A percentile compares a stretch with the other conserved stretches of the same genome.
phyloP scores from a whole-genome alignment of 2,797 vertebrate genomes.

The Galagoides demidoff region DNA sequence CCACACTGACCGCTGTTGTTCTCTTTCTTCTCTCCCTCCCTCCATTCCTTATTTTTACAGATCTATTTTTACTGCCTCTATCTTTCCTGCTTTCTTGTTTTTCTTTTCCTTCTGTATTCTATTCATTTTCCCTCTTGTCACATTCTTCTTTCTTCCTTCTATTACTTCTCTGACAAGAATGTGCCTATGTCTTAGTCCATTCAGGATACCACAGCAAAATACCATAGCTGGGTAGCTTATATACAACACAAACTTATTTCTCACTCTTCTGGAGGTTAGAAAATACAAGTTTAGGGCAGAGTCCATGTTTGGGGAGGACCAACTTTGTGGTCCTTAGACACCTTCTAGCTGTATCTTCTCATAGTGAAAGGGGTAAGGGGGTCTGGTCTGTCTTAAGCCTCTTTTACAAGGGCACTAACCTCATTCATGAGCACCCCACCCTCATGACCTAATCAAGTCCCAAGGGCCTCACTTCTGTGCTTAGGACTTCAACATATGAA shows the following conservation, averaged over 20 bases:
- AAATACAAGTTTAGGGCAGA: background rate
- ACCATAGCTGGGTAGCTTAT: background rate
- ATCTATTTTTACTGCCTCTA: background rate
- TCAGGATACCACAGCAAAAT: background rate
- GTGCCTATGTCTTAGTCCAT: background rate
- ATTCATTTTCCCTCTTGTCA: background rate
- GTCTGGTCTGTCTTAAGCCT: background rate
- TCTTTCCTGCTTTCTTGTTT: background rate
- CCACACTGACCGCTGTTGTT: background rate
- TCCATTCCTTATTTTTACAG: background rate
- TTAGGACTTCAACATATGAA: background rate
- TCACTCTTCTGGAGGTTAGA: background rate
- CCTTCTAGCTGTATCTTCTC: background rate
- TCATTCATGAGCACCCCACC: background rate
- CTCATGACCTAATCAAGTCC: background rate
- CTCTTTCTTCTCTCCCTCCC: background rate
- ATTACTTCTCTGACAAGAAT: background rate
- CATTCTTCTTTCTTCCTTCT: background rate
- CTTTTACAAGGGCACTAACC: background rate
- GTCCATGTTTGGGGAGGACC: background rate
- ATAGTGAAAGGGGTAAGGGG: background rate
- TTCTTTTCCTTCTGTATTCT: background rate
- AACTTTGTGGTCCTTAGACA: background rate
- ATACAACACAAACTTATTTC: background rate
- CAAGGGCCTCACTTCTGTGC: background rate